Conservation (phyloP, 2,888 invertebrate species). For the Apocheima hispidaria region DNA sequence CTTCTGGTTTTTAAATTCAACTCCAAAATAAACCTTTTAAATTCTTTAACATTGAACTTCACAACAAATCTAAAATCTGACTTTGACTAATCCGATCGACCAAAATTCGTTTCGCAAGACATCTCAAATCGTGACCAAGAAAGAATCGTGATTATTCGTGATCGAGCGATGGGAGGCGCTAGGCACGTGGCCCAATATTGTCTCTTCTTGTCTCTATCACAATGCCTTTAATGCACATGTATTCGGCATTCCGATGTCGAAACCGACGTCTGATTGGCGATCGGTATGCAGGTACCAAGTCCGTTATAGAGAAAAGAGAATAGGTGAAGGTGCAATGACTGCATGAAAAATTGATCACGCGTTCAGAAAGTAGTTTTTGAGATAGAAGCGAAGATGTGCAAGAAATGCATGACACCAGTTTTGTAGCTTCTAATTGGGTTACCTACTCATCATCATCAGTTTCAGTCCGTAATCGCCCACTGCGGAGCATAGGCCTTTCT, state of each 20-base stretch:
- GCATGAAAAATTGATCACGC: conserved; percentile 2
- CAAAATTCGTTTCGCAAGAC: conserved; percentile 44
- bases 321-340: conserved; percentile 12
- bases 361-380: not conserved
- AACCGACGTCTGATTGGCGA: conserved; percentile 34
- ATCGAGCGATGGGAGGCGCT: conserved; percentile 45
- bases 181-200: conserved; percentile 43
- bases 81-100: conserved; percentile 28
- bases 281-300: conserved; percentile 9
- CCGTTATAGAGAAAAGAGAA: conserved; percentile 20
- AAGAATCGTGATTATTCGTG: conserved; percentile 43
- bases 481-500: no score
- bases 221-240: conserved; percentile 40
- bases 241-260: conserved; percentile 47
- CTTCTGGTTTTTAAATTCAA: not conserved
- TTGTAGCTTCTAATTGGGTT: no score
- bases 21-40: not conserved
- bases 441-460: no score
- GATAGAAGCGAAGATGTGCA: not conserved
- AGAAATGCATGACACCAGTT: not conserved
- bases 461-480: no score
- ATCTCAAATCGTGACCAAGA: conserved; percentile 34
- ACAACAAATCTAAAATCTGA: conserved; percentile 33
- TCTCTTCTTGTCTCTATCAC: conserved; percentile 32
- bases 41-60: conserved; percentile 41